Percentiles rank a stretch among this genome's conserved stretches.
Evolutionary conservation across 2,797 vertebrate species (phyloP).

Genomic region (Pempheris klunzingeri): DNA sequence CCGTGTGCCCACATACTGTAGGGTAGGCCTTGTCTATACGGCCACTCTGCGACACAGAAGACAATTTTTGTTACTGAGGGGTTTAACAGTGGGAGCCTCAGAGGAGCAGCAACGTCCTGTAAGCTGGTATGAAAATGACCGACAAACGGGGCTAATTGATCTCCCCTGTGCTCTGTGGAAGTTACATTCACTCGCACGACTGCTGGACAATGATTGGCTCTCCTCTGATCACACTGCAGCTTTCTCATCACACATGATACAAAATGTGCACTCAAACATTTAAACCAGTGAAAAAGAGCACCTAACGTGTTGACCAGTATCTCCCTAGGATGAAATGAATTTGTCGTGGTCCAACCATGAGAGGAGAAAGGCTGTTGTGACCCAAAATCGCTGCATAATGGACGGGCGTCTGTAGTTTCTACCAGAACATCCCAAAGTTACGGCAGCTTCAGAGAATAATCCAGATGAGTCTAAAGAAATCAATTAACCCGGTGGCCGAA

Average conservation of each 20-base stretch:
- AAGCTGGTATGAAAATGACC: conserved; percentile 35
- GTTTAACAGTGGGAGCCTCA: conserved; percentile 16
- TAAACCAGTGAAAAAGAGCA: not conserved
- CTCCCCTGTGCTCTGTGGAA: not conserved
- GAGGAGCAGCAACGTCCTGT: not conserved
- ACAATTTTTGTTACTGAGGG: conserved; percentile 23
- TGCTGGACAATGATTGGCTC: not conserved
- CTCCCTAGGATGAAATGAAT: not conserved
- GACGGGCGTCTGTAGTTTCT: not conserved
- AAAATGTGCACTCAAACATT: not conserved
- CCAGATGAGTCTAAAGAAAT: conserved; percentile 1
- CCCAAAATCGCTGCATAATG: not conserved
- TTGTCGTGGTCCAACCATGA: not conserved
- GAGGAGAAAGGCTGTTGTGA: not conserved
- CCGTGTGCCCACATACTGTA: conserved; percentile 97
- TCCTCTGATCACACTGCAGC: not conserved
- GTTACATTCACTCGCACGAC: not conserved
- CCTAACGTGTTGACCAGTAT: not conserved
- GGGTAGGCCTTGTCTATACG: conserved; percentile 98
- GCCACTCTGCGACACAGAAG: conserved; percentile 86
- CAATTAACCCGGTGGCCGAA: conserved; percentile 31
- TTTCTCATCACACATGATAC: not conserved
- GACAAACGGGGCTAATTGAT: not conserved
- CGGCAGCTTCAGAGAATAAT: not conserved
- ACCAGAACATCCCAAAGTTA: not conserved